Percentiles rank a stretch among this genome's conserved stretches.
phyloP scores from a whole-genome alignment of 2,888 invertebrate genomes.

The Nipponacmea schrenckii region DNA sequence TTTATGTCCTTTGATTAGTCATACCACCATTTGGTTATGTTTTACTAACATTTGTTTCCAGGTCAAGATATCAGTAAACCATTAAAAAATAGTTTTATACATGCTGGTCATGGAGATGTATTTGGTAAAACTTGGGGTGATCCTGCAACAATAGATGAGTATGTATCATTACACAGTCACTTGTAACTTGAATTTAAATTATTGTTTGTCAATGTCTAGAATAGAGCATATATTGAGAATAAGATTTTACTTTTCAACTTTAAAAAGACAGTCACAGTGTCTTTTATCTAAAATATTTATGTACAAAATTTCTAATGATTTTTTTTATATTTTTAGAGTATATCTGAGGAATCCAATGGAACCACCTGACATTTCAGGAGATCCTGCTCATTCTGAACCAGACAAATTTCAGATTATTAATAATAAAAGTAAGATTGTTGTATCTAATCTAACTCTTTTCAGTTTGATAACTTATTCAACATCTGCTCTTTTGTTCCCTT shows the following conservation, averaged over 20 bases:
- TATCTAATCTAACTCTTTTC: not conserved
- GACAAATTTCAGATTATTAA: conserved; percentile 68
- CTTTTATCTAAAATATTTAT: no score
- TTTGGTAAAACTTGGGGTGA: conserved; percentile 89
- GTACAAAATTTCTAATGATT: not conserved
- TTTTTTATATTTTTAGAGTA: conserved; percentile 67
- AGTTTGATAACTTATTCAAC: not conserved
- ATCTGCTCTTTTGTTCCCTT: not conserved
- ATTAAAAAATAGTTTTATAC: conserved; percentile 83
- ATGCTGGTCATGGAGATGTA: conserved; percentile 75
- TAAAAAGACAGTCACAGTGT: no score
- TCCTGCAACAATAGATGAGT: conserved; percentile 81
- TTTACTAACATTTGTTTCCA: conserved; percentile 26
- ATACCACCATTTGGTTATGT: no score
- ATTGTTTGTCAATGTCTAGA: not conserved
- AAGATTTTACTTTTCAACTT: no score
- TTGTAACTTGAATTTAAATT: not conserved
- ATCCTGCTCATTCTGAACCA: conserved; percentile 38
- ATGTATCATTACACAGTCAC: not conserved
- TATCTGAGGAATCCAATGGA: conserved; percentile 81
- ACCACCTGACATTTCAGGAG: conserved; percentile 62
- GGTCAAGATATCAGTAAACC: conserved; percentile 82
- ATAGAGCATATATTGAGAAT: no score
- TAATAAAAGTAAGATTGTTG: conserved; percentile 68
- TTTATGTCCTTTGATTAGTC: no score